Percentiles rank a stretch among this genome's conserved stretches.
Evolutionary conservation across 1,140 invertebrate genomes (phyloP).

Genomic region (Dendrolimus kikuchii): DNA sequence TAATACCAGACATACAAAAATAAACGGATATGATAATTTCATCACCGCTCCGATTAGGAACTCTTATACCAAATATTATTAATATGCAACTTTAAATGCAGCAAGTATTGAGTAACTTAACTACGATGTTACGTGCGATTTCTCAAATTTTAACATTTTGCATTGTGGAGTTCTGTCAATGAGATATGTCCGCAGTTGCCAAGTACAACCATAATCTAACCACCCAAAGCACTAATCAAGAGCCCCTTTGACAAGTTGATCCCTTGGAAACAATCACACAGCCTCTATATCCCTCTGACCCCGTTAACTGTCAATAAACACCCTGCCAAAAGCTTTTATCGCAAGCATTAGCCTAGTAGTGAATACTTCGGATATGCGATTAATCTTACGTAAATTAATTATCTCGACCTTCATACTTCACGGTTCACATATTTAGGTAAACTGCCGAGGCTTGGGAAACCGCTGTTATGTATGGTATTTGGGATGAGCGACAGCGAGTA

Average conservation of each 20-base stretch:
- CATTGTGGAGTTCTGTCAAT: too few relatives aligned
- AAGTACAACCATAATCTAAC: too few relatives aligned
- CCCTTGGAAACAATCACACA: neutral
- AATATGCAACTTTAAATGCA: too few relatives aligned
- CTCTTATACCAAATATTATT: too few relatives aligned
- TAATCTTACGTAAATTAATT: conserved; percentile 43
- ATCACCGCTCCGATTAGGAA: too few relatives aligned
- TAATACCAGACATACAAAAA: too few relatives aligned
- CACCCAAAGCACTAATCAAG: neutral
- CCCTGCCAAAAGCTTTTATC: conserved; percentile 4
- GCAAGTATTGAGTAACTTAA: too few relatives aligned
- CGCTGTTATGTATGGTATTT: conserved; percentile 9
- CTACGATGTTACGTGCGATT: too few relatives aligned
- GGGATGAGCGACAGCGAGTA: conserved; percentile 11
- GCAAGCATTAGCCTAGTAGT: conserved; percentile 2
- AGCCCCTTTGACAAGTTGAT: neutral
- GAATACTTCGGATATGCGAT: conserved; percentile 20
- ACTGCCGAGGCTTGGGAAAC: conserved; percentile 23
- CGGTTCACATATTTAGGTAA: conserved; percentile 35
- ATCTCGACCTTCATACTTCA: conserved; percentile 36
- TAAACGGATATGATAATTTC: too few relatives aligned
- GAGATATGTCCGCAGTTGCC: too few relatives aligned
- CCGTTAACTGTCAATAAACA: conserved; percentile 3
- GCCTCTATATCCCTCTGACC: neutral
- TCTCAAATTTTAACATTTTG: too few relatives aligned